Percentiles rank a stretch among this genome's conserved stretches.
phyloP scores from a whole-genome alignment of 2,888 invertebrate genomes.

The Lamellibrachia columna region DNA sequence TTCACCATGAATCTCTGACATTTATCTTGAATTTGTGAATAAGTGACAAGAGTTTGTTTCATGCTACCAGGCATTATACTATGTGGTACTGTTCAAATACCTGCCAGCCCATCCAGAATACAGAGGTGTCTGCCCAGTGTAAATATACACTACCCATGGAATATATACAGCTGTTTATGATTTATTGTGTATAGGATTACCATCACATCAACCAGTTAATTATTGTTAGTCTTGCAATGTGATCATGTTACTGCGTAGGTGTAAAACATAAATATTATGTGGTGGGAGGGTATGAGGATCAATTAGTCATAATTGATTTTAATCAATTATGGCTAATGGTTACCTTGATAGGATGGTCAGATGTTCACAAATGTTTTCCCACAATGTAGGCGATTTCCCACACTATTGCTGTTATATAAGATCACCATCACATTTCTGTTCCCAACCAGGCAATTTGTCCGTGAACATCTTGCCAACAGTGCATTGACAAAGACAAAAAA shows the following conservation, averaged over 20 bases:
- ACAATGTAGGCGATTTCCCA: too few relatives aligned
- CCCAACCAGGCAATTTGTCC: background rate
- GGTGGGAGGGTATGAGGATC: background rate
- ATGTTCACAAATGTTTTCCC: background rate
- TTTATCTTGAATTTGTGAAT: too few relatives aligned
- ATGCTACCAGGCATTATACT: background rate
- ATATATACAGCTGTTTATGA: background rate
- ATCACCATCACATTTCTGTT: background rate
- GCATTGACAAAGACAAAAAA: background rate
- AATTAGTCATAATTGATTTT: background rate
- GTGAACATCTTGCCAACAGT: background rate
- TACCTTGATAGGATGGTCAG: background rate
- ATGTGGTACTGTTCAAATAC: background rate
- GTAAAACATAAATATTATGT: background rate
- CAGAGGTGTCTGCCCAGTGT: background rate
- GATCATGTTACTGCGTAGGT: background rate
- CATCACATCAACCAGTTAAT: background rate
- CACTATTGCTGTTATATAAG: too few relatives aligned
- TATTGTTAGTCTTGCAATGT: background rate
- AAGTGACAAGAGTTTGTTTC: background rate
- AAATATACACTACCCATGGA: background rate
- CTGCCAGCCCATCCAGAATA: background rate
- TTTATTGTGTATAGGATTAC: background rate
- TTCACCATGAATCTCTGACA: too few relatives aligned
- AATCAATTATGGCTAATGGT: background rate